Evolutionary conservation across 2,888 invertebrate genomes (phyloP), one percentile per base, ranked within the genome.

Genomic region (Apodemia zela): DNA sequence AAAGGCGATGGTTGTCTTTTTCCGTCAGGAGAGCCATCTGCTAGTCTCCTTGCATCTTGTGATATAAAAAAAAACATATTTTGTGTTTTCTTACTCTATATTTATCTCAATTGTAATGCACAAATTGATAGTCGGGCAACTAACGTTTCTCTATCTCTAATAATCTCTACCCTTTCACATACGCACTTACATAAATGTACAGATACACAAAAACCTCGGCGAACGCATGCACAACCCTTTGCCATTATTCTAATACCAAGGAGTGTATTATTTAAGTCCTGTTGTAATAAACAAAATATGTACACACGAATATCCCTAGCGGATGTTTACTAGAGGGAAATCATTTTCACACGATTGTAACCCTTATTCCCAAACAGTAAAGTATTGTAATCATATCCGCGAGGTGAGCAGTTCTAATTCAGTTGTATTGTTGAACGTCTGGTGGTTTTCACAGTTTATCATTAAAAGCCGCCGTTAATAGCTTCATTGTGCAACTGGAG

Each of bases 241-340:
- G 13, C 5, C 2, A n/a, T 0, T 45, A 45, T 7, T n/a, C 7
- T 2, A 45, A n/a, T 2, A 7, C 45, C 17, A 17, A 45, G n/a
- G 45, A 45, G 42, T 38, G 45, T 38, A 42, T 42, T 42, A 42
- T 45, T 45, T n/a, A n/a, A 45, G 17, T 45, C 6, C 45, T n/a
- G 45, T 45, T 45, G 45, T 8, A n/a, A 45, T 45, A 45, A 45
- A n/a, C n/a, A 45, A 45, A 45, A 68, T 7, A 33, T 33, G 33
- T 72, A 49, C 64, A 63, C 66, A 57, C 63, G 66, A 68, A 33
- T 66, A 65, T 67, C 75, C 80, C 75, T 74, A 73, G 80, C 85
- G 87, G 86, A 86, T 85, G 85, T 85, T 80, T 80, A 75, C 66
- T 65, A 66, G 60, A 67, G 62, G 58, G 59, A 61, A 21, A 59